Evolutionary conservation across 2,113 vertebrate genomes (phyloP).

Genomic region (Xiphorhynchus elegans): DNA sequence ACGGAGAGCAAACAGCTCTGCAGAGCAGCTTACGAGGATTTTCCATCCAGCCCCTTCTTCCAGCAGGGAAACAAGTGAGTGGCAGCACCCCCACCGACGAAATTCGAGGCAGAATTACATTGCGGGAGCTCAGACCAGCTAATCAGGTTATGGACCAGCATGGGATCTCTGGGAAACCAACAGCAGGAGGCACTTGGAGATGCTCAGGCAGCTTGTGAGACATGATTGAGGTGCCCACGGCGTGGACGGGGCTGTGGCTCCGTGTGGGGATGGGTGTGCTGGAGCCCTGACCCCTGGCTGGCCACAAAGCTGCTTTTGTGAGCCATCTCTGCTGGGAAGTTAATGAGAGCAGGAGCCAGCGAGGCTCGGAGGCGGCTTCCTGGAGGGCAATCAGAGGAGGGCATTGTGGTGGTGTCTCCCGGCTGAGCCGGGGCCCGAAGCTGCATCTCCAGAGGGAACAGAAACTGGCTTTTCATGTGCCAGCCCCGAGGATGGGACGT

Average conservation of each 20-base stretch:
- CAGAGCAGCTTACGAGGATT: not conserved
- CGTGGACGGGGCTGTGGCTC: not conserved
- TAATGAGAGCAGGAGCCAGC: slow-evolving; percentile 36
- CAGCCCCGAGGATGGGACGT: not conserved
- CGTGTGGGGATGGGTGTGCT: not conserved
- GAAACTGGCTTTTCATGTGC: not conserved
- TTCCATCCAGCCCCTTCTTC: not conserved
- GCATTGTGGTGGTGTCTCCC: not conserved
- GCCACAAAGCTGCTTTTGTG: slow-evolving; percentile 67
- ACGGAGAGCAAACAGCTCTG: not conserved
- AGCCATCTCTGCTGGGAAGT: slow-evolving; percentile 21
- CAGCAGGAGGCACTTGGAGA: not conserved
- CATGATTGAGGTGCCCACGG: not conserved
- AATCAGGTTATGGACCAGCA: not conserved
- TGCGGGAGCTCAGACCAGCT: not conserved
- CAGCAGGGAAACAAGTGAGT: not conserved
- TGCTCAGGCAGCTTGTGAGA: not conserved
- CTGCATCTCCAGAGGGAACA: not conserved
- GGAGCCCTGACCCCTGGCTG: not conserved
- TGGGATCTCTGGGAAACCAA: not conserved
- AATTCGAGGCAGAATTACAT: not conserved
- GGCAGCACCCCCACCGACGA: not conserved
- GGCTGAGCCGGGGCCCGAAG: not conserved
- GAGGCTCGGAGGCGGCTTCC: slow-evolving; percentile 35
- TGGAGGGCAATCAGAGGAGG: slow-evolving; percentile 1